phyloP scores from a whole-genome alignment of 30 jellyfish, hydroid and myxozoan genomes.

The Hydra vulgaris region DNA sequence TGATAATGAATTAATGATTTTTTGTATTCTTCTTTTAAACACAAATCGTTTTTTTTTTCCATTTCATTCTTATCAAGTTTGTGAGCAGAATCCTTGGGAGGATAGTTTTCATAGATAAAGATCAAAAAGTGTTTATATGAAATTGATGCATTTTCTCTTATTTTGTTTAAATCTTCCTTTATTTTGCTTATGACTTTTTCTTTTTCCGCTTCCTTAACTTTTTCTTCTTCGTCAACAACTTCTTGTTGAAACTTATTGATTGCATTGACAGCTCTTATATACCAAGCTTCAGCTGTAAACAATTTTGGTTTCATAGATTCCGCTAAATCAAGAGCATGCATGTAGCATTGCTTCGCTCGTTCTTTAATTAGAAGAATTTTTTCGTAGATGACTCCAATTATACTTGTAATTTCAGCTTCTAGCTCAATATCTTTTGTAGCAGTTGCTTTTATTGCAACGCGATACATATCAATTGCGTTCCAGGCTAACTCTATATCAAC shows the following conservation, averaged over 20 bases:
- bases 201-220: neutral
- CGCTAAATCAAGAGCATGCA: neutral
- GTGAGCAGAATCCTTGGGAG: neutral
- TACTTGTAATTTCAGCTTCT: neutral
- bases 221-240: neutral
- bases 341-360: neutral
- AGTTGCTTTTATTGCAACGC: neutral
- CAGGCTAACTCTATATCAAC: neutral
- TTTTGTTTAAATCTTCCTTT: neutral
- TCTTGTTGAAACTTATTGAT: neutral
- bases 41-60: too few species aligned
- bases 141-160: neutral
- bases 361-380: neutral
- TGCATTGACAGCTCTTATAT: neutral
- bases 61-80: neutral
- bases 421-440: neutral
- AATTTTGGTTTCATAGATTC: neutral
- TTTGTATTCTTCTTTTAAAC: too few species aligned
- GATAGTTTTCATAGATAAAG: neutral
- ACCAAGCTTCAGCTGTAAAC: neutral
- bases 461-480: neutral
- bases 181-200: neutral
- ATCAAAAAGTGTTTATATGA: neutral
- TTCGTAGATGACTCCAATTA: neutral
- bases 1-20: neutral